Conservation (phyloP, 2,113 vertebrate species). For the Petromus typicus region DNA sequence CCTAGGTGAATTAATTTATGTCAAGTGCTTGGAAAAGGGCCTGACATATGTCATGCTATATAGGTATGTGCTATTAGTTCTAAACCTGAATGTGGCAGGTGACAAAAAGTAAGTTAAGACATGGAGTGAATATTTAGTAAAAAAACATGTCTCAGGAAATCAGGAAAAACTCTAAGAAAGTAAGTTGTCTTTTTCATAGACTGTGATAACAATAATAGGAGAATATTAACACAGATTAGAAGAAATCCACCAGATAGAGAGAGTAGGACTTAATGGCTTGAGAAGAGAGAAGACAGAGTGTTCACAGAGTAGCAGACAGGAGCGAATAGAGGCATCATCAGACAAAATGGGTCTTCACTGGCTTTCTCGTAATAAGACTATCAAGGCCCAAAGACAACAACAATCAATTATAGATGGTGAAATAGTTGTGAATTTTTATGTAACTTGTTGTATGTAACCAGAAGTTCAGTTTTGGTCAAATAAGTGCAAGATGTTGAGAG, state of each 20-base stretch:
- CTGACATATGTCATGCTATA: neutral
- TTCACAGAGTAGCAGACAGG: neutral
- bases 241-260: neutral
- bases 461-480: neutral
- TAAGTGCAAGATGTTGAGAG: neutral
- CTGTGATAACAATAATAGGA: neutral
- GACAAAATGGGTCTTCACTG: neutral
- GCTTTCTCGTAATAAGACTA: neutral
- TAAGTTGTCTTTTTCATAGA: neutral
- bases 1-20: neutral
- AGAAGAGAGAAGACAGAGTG: neutral
- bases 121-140: neutral
- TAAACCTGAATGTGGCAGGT: neutral
- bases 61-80: neutral
- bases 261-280: neutral
- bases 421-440: neutral
- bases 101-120: neutral
- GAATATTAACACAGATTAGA: neutral
- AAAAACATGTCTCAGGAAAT: neutral
- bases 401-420: neutral
- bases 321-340: fast-evolving
- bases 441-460: neutral
- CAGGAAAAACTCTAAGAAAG: neutral
- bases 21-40: neutral
- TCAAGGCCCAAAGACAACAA: neutral